Evolutionary conservation across 2,113 vertebrate genomes (phyloP).

Genomic region (Dipodomys spectabilis): DNA sequence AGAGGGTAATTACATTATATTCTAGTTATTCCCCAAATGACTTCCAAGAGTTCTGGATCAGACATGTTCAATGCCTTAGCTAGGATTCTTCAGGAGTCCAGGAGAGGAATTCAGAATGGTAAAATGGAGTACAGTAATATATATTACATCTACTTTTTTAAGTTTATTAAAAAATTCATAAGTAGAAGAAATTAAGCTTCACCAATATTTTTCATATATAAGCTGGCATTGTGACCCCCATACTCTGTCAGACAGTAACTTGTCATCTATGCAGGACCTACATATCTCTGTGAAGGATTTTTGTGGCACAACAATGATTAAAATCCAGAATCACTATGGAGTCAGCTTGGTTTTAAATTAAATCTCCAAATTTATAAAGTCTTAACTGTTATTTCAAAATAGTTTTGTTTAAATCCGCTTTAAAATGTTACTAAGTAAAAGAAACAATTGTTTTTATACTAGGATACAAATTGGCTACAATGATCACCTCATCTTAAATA

Average conservation of each 20-base stretch:
- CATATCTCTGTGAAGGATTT: not conserved
- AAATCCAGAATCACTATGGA: not conserved
- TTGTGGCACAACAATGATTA: not conserved
- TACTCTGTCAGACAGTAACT: not conserved
- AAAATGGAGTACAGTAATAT: not conserved
- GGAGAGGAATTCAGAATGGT: not conserved
- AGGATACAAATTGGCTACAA: no score
- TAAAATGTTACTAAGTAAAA: not conserved
- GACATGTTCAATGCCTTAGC: not conserved
- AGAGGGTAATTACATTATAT: not conserved
- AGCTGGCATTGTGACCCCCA: not conserved
- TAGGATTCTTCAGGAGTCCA: not conserved
- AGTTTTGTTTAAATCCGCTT: not conserved
- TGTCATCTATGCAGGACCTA: not conserved
- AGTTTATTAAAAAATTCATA: not conserved
- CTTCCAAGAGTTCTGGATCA: not conserved
- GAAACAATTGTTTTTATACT: no score
- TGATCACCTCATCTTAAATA: no score
- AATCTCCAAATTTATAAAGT: not conserved
- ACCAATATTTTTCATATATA: not conserved
- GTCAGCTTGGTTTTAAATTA: not conserved
- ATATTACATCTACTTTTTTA: not conserved
- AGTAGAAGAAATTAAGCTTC: constrained; percentile 2
- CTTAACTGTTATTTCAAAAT: not conserved
- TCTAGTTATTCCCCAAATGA: not conserved